phyloP scores from a whole-genome alignment of 1,140 invertebrate genomes.

The Cydia fagiglandana region DNA sequence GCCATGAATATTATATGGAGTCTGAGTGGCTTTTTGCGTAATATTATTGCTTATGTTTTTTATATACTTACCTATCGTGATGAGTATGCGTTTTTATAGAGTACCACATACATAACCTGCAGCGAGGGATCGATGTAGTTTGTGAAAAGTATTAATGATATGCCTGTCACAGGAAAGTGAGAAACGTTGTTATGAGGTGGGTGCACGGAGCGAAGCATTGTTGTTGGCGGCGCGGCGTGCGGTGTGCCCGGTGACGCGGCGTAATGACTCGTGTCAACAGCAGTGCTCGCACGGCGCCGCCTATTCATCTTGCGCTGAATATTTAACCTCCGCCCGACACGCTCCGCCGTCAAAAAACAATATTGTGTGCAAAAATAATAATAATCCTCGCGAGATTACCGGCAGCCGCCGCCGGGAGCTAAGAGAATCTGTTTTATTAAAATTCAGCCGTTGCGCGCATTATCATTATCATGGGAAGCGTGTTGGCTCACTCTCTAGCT shows the following conservation, averaged over 20 bases:
- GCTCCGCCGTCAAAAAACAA: constrained; percentile 27
- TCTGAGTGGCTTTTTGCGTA: constrained; percentile 13
- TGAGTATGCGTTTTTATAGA: not conserved
- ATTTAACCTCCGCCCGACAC: constrained; percentile 24
- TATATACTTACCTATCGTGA: not conserved
- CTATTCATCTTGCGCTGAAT: constrained; percentile 30
- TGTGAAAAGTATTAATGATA: constrained; percentile 1
- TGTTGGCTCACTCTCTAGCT: constrained; percentile 35
- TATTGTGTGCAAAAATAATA: constrained; percentile 31
- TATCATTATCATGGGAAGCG: constrained; percentile 43
- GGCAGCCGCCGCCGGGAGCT: constrained; percentile 15
- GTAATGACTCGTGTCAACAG: constrained; percentile 38
- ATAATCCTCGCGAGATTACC: constrained; percentile 28
- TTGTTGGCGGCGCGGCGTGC: constrained; percentile 14
- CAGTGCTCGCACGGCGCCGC: constrained; percentile 24
- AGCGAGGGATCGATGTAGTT: not conserved
- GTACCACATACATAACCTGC: not conserved
- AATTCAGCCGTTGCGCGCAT: constrained; percentile 46
- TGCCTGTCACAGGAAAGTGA: constrained; percentile 5
- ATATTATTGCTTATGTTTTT: constrained; percentile 18
- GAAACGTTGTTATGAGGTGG: constrained; percentile 25
- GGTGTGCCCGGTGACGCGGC: constrained; percentile 33
- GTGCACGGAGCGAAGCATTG: constrained; percentile 13
- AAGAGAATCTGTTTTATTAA: constrained; percentile 44
- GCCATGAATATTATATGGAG: constrained; percentile 16